A percentile compares a stretch with the other conserved stretches of the same genome.
Evolutionary conservation across 2,797 vertebrate species (phyloP).

Genomic region (Hyperoplus immaculatus): DNA sequence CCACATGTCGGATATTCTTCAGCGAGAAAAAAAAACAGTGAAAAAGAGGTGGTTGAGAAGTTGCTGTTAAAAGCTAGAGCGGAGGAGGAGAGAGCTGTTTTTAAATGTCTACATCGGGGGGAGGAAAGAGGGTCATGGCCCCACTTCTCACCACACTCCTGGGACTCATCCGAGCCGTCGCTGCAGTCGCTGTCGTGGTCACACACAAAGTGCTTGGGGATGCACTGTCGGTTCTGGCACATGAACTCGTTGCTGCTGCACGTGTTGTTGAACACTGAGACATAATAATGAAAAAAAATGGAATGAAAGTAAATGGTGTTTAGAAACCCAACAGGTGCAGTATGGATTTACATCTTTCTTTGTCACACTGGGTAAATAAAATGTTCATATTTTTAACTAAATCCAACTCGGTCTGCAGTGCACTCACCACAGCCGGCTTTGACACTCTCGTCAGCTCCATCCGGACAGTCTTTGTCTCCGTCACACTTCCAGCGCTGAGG

Average conservation of each 20-base stretch:
- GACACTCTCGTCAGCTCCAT: constrained; percentile 94
- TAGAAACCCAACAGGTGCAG: not conserved
- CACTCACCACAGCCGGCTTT: constrained; percentile 93
- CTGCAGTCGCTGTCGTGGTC: constrained; percentile 97
- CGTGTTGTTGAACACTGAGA: constrained; percentile 93
- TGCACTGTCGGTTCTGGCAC: constrained; percentile 94
- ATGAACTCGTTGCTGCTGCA: constrained; percentile 93
- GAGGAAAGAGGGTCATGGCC: not conserved
- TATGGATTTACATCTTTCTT: not conserved
- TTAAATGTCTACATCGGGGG: not conserved
- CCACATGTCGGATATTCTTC: constrained; percentile 95
- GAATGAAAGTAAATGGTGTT: not conserved
- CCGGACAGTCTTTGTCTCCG: constrained; percentile 94
- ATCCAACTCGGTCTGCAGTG: not conserved
- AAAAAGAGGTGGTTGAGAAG: not conserved
- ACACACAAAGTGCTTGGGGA: constrained; percentile 94
- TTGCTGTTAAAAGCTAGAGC: constrained; percentile 71
- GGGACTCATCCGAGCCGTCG: constrained; percentile 94
- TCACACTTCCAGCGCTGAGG: constrained; percentile 95
- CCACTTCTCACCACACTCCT: constrained; percentile 93
- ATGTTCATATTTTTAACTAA: not conserved
- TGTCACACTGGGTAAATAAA: not conserved
- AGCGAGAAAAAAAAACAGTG: not conserved
- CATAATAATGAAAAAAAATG: constrained; percentile 9
- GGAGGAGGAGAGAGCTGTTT: constrained; percentile 68